These are phyloP conservation scores for Diglossa cyanea DNA, from an alignment of 2,797 vertebrate genomes.

Conservation along the genomic window DNA sequence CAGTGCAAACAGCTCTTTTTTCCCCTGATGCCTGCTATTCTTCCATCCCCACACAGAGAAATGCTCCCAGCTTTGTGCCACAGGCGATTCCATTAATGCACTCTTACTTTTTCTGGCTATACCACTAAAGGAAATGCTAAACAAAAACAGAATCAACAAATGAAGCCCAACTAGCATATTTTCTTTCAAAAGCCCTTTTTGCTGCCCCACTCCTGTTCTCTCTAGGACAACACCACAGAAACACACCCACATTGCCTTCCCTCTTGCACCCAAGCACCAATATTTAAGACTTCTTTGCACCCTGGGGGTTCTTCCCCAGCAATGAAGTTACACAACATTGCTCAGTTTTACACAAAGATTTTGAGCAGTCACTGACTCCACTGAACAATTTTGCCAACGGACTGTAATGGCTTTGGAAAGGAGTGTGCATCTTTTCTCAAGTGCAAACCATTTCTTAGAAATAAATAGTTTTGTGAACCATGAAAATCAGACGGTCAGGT, in stretches of 20 bases:
- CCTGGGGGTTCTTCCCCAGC: not conserved
- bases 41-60: not conserved
- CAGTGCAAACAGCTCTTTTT: not conserved
- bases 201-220: not conserved
- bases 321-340: not conserved
- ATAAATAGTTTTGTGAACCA: not conserved
- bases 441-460: not conserved
- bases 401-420: not conserved
- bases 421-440: not conserved
- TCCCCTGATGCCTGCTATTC: not conserved
- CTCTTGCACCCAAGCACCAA: not conserved
- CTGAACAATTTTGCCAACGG: not conserved
- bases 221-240: not conserved
- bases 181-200: not conserved
- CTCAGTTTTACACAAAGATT: not conserved
- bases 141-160: not conserved
- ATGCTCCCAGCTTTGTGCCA: not conserved
- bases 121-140: not conserved
- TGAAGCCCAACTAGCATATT: fast-evolving
- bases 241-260: not conserved
- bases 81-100: not conserved
- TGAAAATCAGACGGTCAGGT: not conserved
- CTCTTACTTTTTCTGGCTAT: not conserved
- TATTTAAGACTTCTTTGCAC: not conserved
- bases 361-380: not conserved